Percentiles rank a stretch among this genome's conserved stretches.
phyloP scores from a whole-genome alignment of 2,797 vertebrate species.

The Orestias chungarensis region DNA sequence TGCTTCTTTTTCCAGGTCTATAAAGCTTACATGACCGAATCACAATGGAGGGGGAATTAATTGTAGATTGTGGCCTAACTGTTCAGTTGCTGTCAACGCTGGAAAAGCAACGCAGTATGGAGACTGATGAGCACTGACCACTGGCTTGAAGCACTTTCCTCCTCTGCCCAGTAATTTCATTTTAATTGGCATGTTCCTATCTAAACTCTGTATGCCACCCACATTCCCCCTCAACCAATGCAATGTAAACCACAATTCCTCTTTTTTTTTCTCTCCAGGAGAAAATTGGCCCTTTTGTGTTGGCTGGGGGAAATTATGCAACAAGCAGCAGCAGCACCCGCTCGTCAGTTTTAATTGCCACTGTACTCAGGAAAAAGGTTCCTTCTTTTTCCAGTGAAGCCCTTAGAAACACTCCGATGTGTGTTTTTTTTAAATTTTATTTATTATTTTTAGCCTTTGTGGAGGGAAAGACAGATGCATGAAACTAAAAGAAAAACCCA shows the following conservation, averaged over 20 bases:
- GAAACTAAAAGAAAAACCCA: conserved; percentile 21
- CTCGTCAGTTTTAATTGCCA: conserved; percentile 78
- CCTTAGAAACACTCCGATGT: conserved; percentile 36
- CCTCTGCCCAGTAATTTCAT: conserved; percentile 63
- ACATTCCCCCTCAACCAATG: conserved; percentile 65
- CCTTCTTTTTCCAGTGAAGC: conserved; percentile 5
- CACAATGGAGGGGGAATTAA: background rate
- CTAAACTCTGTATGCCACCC: conserved; percentile 62
- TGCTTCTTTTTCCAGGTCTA: background rate
- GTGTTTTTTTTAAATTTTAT: too few species aligned
- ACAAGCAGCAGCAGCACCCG: conserved; percentile 60
- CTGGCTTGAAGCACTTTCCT: conserved; percentile 27
- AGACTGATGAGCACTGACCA: conserved; percentile 47
- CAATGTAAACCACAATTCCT: conserved; percentile 68
- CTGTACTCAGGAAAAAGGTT: conserved; percentile 38
- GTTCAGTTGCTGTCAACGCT: conserved; percentile 21
- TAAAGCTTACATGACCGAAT: conserved; percentile 6
- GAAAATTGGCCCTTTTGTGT: conserved; percentile 82
- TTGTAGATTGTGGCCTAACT: conserved; percentile 17
- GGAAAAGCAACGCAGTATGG: conserved; percentile 21
- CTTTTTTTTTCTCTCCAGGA: conserved; percentile 53
- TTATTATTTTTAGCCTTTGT: conserved; percentile 21
- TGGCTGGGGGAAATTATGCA: conserved; percentile 71
- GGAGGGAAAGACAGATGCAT: conserved; percentile 11
- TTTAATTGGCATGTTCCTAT: conserved; percentile 74